These are phyloP conservation scores for Cerastoderma edule DNA, from an alignment of 2,888 invertebrate species.

Conservation along the genomic window DNA sequence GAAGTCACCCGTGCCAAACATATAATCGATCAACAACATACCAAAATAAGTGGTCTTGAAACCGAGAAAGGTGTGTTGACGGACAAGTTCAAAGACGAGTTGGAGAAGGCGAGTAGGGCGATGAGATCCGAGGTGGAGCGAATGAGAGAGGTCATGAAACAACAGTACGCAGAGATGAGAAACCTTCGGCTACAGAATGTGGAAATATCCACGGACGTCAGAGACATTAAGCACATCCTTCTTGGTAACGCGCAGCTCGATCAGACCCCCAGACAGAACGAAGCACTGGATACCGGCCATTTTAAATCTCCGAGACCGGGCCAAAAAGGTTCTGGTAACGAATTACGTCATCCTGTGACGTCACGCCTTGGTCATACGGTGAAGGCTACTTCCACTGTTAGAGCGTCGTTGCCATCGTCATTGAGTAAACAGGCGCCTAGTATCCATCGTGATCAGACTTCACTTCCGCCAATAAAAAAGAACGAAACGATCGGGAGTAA, in stretches of 20 bases:
- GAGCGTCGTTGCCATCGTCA: constrained; percentile 46
- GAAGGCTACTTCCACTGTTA: constrained; percentile 34
- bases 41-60: constrained; percentile 66
- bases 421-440: constrained; percentile 10
- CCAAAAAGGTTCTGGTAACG: constrained; percentile 43
- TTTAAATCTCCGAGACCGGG: constrained; percentile 49
- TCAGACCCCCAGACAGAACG: constrained; percentile 39
- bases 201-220: constrained; percentile 73
- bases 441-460: constrained; percentile 15
- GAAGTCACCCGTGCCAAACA: constrained; percentile 65
- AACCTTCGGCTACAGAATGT: constrained; percentile 71
- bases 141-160: constrained; percentile 76
- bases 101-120: constrained; percentile 70
- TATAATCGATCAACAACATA: constrained; percentile 70
- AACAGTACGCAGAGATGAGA: constrained; percentile 75
- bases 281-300: constrained; percentile 46
- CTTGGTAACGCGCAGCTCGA: constrained; percentile 53
- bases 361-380: constrained; percentile 24
- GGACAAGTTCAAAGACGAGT: constrained; percentile 69
- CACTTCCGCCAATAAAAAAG: constrained; percentile 55
- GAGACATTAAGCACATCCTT: constrained; percentile 71
- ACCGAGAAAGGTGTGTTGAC: constrained; percentile 66
- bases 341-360: constrained; percentile 41
- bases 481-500: constrained; percentile 31
- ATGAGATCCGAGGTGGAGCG: constrained; percentile 76